A percentile compares a stretch with the other conserved stretches of the same genome.
Evolutionary conservation across 2,113 vertebrate species (phyloP).

Genomic region (Cynopterus brachyotis): DNA sequence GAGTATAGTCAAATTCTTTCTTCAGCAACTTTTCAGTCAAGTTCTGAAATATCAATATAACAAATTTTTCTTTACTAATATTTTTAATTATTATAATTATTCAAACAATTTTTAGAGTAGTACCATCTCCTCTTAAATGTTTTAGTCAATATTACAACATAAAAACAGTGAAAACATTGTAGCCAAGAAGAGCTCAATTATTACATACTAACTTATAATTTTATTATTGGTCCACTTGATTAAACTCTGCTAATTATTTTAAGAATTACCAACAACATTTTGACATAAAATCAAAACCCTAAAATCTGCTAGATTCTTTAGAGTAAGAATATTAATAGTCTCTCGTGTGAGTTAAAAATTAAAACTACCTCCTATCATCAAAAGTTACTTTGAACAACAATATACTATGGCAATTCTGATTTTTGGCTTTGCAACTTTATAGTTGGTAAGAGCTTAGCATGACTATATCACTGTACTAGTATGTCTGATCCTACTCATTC

Average conservation of each 20-base stretch:
- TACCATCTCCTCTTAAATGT: background rate
- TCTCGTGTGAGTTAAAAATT: constrained; percentile 31
- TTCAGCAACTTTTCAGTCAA: constrained; percentile 90
- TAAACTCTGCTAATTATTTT: background rate
- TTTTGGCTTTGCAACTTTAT: background rate
- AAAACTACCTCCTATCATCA: constrained; percentile 14
- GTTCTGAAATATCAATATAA: constrained; percentile 82
- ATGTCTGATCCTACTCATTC: background rate
- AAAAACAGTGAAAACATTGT: constrained; percentile 36
- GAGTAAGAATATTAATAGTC: background rate
- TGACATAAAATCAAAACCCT: constrained; percentile 42
- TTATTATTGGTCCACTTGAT: constrained; percentile 1
- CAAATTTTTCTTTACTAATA: constrained; percentile 31
- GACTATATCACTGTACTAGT: background rate
- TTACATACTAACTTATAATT: constrained; percentile 9
- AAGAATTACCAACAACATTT: constrained; percentile 34
- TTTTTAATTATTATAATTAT: background rate
- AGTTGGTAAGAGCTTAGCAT: background rate
- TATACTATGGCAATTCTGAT: background rate
- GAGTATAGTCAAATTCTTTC: constrained; percentile 88
- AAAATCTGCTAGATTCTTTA: constrained; percentile 21
- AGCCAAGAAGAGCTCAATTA: background rate
- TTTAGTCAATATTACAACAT: background rate
- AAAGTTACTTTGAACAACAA: background rate
- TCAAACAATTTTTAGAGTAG: background rate